phyloP scores from a whole-genome alignment of 2,797 vertebrate genomes.

The Chloroceryle inda region DNA sequence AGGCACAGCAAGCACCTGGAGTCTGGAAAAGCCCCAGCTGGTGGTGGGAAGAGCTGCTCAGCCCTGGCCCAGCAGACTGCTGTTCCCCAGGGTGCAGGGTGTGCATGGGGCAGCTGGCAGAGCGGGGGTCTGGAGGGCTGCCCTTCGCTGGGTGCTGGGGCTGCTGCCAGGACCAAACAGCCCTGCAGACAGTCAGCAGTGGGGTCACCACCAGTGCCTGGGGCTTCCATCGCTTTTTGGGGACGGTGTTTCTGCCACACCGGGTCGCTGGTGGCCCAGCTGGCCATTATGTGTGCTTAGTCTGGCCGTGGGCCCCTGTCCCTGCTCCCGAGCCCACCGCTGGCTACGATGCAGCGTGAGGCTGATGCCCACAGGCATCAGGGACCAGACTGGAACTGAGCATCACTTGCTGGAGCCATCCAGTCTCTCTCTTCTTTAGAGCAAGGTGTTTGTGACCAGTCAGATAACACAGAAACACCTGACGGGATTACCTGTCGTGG shows the following conservation, averaged over 20 bases:
- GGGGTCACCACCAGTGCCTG: not conserved
- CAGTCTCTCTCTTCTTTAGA: not conserved
- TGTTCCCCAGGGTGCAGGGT: fast-evolving
- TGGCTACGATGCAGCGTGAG: not conserved
- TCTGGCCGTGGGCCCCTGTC: fast-evolving
- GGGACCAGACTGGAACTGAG: not conserved
- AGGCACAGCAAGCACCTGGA: not conserved
- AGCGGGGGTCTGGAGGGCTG: not conserved
- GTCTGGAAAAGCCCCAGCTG: not conserved
- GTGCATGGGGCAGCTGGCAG: not conserved
- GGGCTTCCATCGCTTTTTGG: not conserved
- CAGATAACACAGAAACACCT: not conserved
- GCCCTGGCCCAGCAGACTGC: fast-evolving
- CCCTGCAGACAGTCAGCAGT: not conserved
- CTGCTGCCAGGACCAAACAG: not conserved
- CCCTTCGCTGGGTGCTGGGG: fast-evolving
- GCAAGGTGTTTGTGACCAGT: fast-evolving
- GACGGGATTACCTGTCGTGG: not conserved
- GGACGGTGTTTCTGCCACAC: not conserved
- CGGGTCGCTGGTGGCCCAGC: not conserved
- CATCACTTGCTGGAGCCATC: not conserved
- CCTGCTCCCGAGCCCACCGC: fast-evolving
- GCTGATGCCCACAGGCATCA: fast-evolving
- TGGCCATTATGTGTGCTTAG: not conserved
- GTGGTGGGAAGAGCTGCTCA: not conserved